Base-by-base conservation (phyloP, 30 jellyfish, hydroid and myxozoan species). In the Aurelia coerulea region DNA sequence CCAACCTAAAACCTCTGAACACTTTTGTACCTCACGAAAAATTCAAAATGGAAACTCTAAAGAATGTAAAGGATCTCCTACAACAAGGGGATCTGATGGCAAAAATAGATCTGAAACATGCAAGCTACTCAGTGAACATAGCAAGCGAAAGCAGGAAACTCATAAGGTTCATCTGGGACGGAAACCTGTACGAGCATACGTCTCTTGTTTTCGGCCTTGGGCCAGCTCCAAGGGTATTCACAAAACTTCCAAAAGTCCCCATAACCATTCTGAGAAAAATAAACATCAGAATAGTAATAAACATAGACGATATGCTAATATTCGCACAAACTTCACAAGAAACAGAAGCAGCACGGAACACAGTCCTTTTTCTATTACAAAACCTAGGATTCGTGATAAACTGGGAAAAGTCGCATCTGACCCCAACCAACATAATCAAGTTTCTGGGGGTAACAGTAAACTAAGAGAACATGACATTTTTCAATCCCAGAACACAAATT, bases 221-320 rank as follows among this genome's bases (percentile, higher is more conserved):
- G 5, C 49, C 49, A 5, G 49, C 49, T 37, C 49, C 49, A 37
- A 37, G 49, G 5, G 5, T 37, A 2, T 37, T 37, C 49, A 37
- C 49, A 37, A 37, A 37, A 37, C 3, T 37, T 5, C 5, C 5
- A 5, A 37, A 37, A 37, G 49, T 37, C 5, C 49, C 49, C 3
- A 37, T 37, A 37, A 37, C 49, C 5, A 37, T 37, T 37, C 49
- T 37, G 49, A 37, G 49, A 37, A 37, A 37, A 37, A 37, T 37
- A 37, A 37, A 37, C 5, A 37, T 37, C 49, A 76, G 75, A 33
- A 29, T 78, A 78, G 65, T 78, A 34, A 78, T 78, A n/a, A 59
- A 78, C 79, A 78, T 58, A 59, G 88, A 78, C 88, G 88, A 78
- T 68, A 78, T 78, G 88, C 65, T 78, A 41, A 60, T 78, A 1